Base-by-base conservation (phyloP, 1,140 invertebrate genomes). In the Bathynomus jamesi region DNA sequence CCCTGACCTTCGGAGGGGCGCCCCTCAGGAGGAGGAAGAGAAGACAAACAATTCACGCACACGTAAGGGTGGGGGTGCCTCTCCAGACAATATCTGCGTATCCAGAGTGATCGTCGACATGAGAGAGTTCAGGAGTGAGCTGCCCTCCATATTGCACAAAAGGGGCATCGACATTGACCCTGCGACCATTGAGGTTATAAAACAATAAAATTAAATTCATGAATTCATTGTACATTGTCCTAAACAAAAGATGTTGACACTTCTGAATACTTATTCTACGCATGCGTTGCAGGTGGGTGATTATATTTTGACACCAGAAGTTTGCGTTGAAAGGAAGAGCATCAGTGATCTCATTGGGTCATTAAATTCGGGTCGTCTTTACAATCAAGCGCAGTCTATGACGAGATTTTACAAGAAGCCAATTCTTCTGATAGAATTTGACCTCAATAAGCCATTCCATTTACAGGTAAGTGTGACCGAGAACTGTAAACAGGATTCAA, bases 261-360 rank as follows among this genome's bases (percentile, higher is more conserved):
- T n/a, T n/a, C n/a, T n/a, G n/a, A n/a, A n/a, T n/a, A n/a, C n/a
- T n/a, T n/a, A n/a, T n/a, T n/a, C n/a, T n/a, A n/a, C n/a, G n/a
- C n/a, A n/a, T n/a, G n/a, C n/a, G n/a, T n/a, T 53, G 76, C 92
- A 91, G 75, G 89, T 99, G 64, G 96, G 96, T 0, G 97, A 99
- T 83, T 99, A 99, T 80, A 96, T 99, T 78, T 83, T 99, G 1
- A 96, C 96, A 0, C 93, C 95, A 0, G 94, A 98, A 28, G 93
- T 98, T 78, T 96, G 93, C 80, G 89, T 99, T 3, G 98, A 99
- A 83, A 85, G 98, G 5, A 99, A 99, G 85, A 97, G 95, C 71
- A 88, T 99, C 28, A 95, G 93, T 29, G 98, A 99, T 88, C 84
- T 99, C 69, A 96, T 99, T 81, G 94, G 95, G 17, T 99, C 96